Base-by-base conservation (phyloP, 2,113 vertebrate species). In the Cephalopholis sonnerati region DNA sequence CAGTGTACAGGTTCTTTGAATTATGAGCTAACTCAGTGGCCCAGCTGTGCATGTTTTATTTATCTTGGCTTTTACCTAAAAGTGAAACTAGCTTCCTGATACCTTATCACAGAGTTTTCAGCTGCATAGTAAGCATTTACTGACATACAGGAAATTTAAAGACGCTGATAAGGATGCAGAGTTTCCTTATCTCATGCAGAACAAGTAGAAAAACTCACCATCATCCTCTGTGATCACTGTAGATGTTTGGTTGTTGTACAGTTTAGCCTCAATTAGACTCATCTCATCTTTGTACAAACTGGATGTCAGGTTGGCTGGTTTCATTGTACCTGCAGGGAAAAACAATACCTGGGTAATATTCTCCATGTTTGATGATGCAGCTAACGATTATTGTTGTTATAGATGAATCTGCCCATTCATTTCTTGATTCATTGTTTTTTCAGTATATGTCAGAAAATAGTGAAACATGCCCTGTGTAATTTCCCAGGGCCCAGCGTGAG, bases 181-280 rank as follows among this genome's bases (percentile, higher is more conserved):
- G 48, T 39, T 74, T 68, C 65, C 63, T 44, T 0, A 3, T 18
- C 9, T 62, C 20, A 1, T 62, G 22, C 7, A 44, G 29, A 58
- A 22, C 18, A 16, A 48, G 29, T 46, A 65, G 48, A 81, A 81
- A 50, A 73, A 36, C 85, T 89, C 64, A 92, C 91, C 91, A 2
- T 92, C 1, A 0, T 90, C 91, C 50, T 94, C 89, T 1, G 25
- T 5, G 73, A 89, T 46, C 7, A 87, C 0, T 0, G 7, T 1
- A 18, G 53, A 46, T 1, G 74, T 87, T 10, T 41, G 4, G 46
- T 89, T 90, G 20, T 9, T 63, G 5, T 48, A 48, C 8, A 91
- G 50, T 25, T 77, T n/a, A 0, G 50, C 39, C 44, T 84, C 54
- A 0, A 77, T 29, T 0, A 15, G 2, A 25, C 1, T 57, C 36